A percentile compares a stretch with the other conserved stretches of the same genome.
phyloP scores from a whole-genome alignment of 1,140 invertebrate genomes.

The Tetramorium alpestre region DNA sequence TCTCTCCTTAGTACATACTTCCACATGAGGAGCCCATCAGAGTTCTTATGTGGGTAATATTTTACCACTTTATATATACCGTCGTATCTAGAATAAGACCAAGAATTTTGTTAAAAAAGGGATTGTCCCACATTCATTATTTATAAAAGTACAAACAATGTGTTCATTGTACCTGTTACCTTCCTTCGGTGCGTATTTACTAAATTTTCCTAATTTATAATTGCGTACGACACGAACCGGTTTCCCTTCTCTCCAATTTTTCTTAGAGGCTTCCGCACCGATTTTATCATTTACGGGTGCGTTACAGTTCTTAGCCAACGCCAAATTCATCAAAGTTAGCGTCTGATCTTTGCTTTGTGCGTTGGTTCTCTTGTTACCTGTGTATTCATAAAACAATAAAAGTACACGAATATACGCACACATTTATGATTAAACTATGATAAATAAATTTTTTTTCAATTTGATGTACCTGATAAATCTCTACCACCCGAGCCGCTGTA shows the following conservation, averaged over 20 bases:
- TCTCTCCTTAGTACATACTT: slow-evolving; percentile 92
- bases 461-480: slow-evolving; percentile 89
- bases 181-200: slow-evolving; percentile 92
- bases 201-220: slow-evolving; percentile 91
- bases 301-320: slow-evolving; percentile 92
- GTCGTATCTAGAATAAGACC: slow-evolving; percentile 87
- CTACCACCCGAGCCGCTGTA: slow-evolving; percentile 95
- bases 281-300: slow-evolving; percentile 88
- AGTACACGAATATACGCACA: background rate
- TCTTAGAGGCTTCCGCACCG: slow-evolving; percentile 89
- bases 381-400: background rate
- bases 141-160: background rate
- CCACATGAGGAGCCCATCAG: slow-evolving; percentile 94
- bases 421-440: background rate
- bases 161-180: slow-evolving; percentile 86
- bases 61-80: slow-evolving; percentile 94
- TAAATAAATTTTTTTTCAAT: background rate
- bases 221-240: slow-evolving; percentile 93
- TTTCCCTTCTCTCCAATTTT: slow-evolving; percentile 90
- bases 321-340: slow-evolving; percentile 92
- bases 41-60: slow-evolving; percentile 93
- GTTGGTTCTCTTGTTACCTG: slow-evolving; percentile 91
- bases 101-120: background rate
- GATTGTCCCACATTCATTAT: background rate
- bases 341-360: slow-evolving; percentile 93